Conservation (phyloP, 1,140 invertebrate species). For the Drosophila rufa region DNA sequence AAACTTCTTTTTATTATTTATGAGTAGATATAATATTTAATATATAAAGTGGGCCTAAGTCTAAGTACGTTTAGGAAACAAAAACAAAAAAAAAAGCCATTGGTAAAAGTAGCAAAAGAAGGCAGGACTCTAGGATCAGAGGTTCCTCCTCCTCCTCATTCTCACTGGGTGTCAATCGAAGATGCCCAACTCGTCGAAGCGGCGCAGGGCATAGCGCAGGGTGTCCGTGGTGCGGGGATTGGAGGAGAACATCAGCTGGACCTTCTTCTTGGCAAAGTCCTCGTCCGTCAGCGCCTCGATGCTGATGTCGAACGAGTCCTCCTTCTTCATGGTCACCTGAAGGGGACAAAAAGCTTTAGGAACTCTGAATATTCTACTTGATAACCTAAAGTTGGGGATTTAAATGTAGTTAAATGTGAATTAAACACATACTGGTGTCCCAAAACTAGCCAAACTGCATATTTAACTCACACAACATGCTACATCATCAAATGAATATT, state of each 20-base stretch:
- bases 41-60: slow-evolving; percentile 30
- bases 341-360: too few relatives aligned
- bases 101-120: slow-evolving; percentile 24
- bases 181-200: slow-evolving; percentile 76
- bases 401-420: too few relatives aligned
- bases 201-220: slow-evolving; percentile 69
- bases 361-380: too few relatives aligned
- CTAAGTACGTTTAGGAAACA: slow-evolving; percentile 44
- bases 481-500: too few relatives aligned
- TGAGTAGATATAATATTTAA: slow-evolving; percentile 28
- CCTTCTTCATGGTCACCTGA: slow-evolving; percentile 81
- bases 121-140: not conserved
- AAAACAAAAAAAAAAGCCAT: slow-evolving; percentile 44
- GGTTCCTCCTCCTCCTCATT: not conserved
- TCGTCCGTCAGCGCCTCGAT: slow-evolving; percentile 70
- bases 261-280: slow-evolving; percentile 79
- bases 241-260: slow-evolving; percentile 80
- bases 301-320: slow-evolving; percentile 77
- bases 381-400: too few relatives aligned
- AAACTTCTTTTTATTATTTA: slow-evolving; percentile 27
- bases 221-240: slow-evolving; percentile 79
- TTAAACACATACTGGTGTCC: too few relatives aligned
- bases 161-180: slow-evolving; percentile 55
- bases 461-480: too few relatives aligned
- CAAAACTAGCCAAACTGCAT: too few relatives aligned